phyloP scores from a whole-genome alignment of 1,140 invertebrate genomes.

The Sitobion miscanthi region DNA sequence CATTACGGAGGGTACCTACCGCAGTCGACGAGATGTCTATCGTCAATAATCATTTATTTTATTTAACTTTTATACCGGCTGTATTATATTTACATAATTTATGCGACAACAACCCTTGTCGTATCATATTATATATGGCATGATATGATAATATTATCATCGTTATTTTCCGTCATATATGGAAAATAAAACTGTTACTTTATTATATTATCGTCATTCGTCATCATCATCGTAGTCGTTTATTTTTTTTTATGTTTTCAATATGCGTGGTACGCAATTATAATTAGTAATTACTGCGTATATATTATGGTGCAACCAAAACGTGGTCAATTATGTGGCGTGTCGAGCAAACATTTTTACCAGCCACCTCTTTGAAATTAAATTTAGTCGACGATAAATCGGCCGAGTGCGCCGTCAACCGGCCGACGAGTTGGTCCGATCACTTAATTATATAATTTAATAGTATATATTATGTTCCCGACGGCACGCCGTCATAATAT shows the following conservation, averaged over 20 bases:
- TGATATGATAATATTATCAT: background rate
- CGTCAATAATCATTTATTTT: background rate
- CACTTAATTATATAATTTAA: background rate
- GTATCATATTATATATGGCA: background rate
- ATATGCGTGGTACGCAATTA: background rate
- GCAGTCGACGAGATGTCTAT: background rate
- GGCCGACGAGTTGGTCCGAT: background rate
- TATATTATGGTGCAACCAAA: background rate
- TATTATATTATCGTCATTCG: background rate
- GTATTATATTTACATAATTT: background rate
- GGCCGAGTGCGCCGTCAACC: background rate
- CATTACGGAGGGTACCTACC: background rate
- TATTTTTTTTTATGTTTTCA: background rate
- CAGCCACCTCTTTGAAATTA: background rate
- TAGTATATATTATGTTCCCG: background rate
- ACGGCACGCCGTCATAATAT: background rate
- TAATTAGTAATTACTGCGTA: background rate
- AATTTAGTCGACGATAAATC: background rate
- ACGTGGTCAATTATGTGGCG: background rate
- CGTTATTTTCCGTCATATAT: background rate
- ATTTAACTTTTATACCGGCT: background rate
- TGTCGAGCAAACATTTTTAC: background rate
- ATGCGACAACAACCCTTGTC: background rate
- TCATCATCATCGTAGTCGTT: background rate
- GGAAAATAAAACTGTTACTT: background rate